Percentiles rank a stretch among this genome's conserved stretches.
These are phyloP conservation scores for Stenoptilia bipunctidactyla DNA, from an alignment of 2,888 invertebrate species.

Conservation along the genomic window DNA sequence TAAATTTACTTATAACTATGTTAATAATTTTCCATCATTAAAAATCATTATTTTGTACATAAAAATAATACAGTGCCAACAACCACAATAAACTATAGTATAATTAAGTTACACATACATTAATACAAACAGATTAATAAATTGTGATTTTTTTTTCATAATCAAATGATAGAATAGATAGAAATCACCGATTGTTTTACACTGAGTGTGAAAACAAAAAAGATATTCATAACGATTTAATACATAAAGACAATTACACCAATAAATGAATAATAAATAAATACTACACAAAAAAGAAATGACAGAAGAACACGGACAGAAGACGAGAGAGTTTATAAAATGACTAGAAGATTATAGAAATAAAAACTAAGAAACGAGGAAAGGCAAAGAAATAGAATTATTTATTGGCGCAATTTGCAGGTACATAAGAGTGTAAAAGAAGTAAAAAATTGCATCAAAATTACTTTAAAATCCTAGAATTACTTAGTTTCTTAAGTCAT, in stretches of 20 bases:
- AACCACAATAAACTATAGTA: conserved; percentile 58
- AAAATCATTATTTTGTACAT: conserved; percentile 67
- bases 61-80: conserved; percentile 63
- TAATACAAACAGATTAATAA: conserved; percentile 30
- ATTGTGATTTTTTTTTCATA: not conserved
- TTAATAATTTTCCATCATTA: conserved; percentile 44
- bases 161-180: not conserved
- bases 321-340: not conserved
- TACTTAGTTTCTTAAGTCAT: no score
- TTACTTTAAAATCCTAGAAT: no score
- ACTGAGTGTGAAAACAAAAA: conserved; percentile 28
- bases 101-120: conserved; percentile 52
- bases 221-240: conserved; percentile 9
- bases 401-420: conserved; percentile 57
- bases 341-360: not conserved
- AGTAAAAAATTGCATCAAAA: no score
- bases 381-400: conserved; percentile 13
- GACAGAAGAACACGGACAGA: not conserved
- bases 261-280: conserved; percentile 33
- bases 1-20: conserved; percentile 40
- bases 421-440: conserved; percentile 32
- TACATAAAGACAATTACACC: conserved; percentile 32
- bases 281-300: not conserved
- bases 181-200: conserved; percentile 13
- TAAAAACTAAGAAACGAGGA: not conserved